Conservation (phyloP, 2,113 vertebrate species). For the Trichomycterus rosablanca region DNA sequence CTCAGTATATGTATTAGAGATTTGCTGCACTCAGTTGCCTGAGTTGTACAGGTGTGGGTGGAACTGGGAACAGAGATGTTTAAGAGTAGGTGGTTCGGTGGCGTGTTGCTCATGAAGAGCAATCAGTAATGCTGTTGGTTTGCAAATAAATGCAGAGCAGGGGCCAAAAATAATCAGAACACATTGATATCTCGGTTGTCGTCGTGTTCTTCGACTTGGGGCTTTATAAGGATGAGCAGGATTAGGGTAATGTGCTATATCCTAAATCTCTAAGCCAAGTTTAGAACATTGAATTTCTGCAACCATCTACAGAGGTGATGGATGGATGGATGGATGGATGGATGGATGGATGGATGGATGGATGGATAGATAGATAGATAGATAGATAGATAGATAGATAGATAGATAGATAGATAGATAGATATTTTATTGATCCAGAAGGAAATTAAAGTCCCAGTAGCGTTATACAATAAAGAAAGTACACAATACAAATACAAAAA, state of each 20-base stretch:
- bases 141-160: not conserved
- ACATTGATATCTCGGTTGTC: not conserved
- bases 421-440: too few species aligned
- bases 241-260: slow-evolving; percentile 15
- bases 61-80: slow-evolving; percentile 27
- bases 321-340: too few species aligned
- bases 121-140: slow-evolving; percentile 1
- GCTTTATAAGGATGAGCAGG: slow-evolving; percentile 30
- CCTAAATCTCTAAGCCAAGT: slow-evolving; percentile 9
- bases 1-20: slow-evolving; percentile 36
- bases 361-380: too few species aligned
- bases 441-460: too few species aligned
- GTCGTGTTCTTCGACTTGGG: slow-evolving; percentile 5
- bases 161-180: not conserved
- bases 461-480: too few species aligned
- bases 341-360: too few species aligned
- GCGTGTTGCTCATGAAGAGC: slow-evolving; percentile 1
- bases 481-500: too few species aligned
- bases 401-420: too few species aligned
- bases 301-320: not conserved
- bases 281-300: not conserved
- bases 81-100: slow-evolving; percentile 7
- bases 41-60: slow-evolving; percentile 18
- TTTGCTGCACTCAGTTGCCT: slow-evolving; percentile 15
- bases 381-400: too few species aligned